These are phyloP conservation scores for Plectrocnemia conspersa DNA, from an alignment of 1,140 invertebrate genomes.

Conservation along the genomic window DNA sequence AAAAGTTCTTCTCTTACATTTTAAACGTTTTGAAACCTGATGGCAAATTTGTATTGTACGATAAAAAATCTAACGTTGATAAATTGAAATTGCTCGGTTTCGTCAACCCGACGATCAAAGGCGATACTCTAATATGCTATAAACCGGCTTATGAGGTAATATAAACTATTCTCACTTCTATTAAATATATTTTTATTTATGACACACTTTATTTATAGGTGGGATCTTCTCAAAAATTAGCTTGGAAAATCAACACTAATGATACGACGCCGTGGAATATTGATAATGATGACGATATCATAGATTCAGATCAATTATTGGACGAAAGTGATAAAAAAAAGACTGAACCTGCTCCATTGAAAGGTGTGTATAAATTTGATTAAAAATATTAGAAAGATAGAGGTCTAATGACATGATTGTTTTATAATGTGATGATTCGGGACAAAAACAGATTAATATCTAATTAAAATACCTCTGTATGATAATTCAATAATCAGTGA, in stretches of 20 bases:
- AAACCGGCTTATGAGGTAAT: slow-evolving; percentile 67
- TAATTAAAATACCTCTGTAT: too few relatives aligned
- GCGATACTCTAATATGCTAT: slow-evolving; percentile 48
- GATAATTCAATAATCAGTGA: too few relatives aligned
- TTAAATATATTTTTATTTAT: slow-evolving; percentile 25
- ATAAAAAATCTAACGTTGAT: slow-evolving; percentile 46
- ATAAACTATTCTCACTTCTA: slow-evolving; percentile 51
- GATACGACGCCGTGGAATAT: too few relatives aligned
- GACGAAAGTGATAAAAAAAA: slow-evolving; percentile 86
- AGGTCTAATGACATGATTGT: too few relatives aligned
- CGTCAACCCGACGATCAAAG: slow-evolving; percentile 48
- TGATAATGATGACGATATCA: slow-evolving; percentile 67
- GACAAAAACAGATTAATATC: too few relatives aligned
- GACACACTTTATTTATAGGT: slow-evolving; percentile 53
- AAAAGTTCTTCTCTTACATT: slow-evolving; percentile 50
- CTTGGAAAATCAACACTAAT: slow-evolving; percentile 69
- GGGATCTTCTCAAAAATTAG: slow-evolving; percentile 57
- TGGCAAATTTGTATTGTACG: slow-evolving; percentile 50
- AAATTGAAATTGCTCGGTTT: slow-evolving; percentile 62
- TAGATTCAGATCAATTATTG: slow-evolving; percentile 81
- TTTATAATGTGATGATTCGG: too few relatives aligned
- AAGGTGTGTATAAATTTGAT: too few relatives aligned
- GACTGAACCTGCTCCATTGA: slow-evolving; percentile 73
- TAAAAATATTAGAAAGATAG: too few relatives aligned
- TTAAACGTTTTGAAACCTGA: slow-evolving; percentile 57